These are phyloP conservation scores for Eonycteris spelaea DNA, from an alignment of 2,113 vertebrate genomes.

Conservation along the genomic window DNA sequence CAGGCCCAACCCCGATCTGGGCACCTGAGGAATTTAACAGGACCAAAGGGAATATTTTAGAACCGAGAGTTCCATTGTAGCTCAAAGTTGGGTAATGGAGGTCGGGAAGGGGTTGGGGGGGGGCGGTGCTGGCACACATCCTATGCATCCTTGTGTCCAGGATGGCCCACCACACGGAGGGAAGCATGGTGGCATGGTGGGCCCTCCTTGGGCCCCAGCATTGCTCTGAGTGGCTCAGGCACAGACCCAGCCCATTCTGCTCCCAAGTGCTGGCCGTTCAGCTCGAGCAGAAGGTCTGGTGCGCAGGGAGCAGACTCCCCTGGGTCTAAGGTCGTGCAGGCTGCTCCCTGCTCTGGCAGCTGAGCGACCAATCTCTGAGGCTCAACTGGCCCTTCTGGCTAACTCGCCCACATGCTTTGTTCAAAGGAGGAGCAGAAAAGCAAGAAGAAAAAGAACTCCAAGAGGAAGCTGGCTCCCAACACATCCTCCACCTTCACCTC, in stretches of 20 bases:
- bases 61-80: not conserved
- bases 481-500: slow-evolving; percentile 65
- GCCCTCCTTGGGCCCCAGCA: not conserved
- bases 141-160: fast-evolving
- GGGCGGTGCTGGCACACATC: too few species aligned
- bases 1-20: not conserved
- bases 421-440: slow-evolving; percentile 96
- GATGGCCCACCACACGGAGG: fast-evolving
- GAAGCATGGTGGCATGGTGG: not conserved
- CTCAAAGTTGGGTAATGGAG: not conserved
- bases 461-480: slow-evolving; percentile 91
- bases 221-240: not conserved
- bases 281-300: not conserved
- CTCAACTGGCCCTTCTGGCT: not conserved
- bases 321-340: too few species aligned
- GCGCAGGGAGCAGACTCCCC: not conserved
- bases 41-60: not conserved
- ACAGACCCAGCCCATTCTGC: not conserved
- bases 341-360: not conserved
- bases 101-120: fast-evolving
- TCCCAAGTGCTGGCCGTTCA: not conserved
- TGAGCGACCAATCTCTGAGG: not conserved
- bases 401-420: slow-evolving; percentile 69
- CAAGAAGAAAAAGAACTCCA: slow-evolving; percentile 96
- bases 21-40: not conserved